Conservation (phyloP, 1,140 invertebrate species). For the Andrena cerasifolii region DNA sequence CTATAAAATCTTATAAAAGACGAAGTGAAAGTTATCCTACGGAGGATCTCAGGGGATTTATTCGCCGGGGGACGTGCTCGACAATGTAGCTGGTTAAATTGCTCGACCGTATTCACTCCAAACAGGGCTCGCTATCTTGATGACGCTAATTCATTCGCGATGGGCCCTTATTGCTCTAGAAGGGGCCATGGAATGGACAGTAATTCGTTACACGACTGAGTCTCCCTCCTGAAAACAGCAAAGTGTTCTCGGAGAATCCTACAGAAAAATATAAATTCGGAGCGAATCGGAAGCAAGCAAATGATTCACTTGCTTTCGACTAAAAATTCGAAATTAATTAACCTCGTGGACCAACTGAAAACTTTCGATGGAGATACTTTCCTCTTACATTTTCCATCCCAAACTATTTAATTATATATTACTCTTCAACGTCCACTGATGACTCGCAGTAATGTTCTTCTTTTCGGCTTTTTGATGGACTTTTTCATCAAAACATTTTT, state of each 20-base stretch:
- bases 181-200: slow-evolving; percentile 15
- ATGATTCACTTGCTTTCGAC: slow-evolving; percentile 3
- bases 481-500: too few species aligned
- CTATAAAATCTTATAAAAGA: slow-evolving; percentile 23
- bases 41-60: slow-evolving; percentile 50
- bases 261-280: not conserved
- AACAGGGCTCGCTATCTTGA: slow-evolving; percentile 55
- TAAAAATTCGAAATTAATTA: slow-evolving; percentile 10
- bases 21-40: slow-evolving; percentile 46
- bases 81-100: slow-evolving; percentile 59
- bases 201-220: slow-evolving; percentile 18
- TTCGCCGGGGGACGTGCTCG: slow-evolving; percentile 58
- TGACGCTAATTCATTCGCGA: slow-evolving; percentile 55
- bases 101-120: slow-evolving; percentile 45
- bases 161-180: slow-evolving; percentile 28
- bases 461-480: too few species aligned
- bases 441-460: too few species aligned
- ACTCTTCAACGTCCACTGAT: too few species aligned
- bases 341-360: not conserved
- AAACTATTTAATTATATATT: too few species aligned
- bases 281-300: not conserved
- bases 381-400: not conserved
- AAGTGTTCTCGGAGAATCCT: not conserved
- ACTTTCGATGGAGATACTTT: not conserved
- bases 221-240: not conserved